Evolutionary conservation across 2,797 vertebrate genomes (phyloP).

Genomic region (Neopelma chrysocephalum): DNA sequence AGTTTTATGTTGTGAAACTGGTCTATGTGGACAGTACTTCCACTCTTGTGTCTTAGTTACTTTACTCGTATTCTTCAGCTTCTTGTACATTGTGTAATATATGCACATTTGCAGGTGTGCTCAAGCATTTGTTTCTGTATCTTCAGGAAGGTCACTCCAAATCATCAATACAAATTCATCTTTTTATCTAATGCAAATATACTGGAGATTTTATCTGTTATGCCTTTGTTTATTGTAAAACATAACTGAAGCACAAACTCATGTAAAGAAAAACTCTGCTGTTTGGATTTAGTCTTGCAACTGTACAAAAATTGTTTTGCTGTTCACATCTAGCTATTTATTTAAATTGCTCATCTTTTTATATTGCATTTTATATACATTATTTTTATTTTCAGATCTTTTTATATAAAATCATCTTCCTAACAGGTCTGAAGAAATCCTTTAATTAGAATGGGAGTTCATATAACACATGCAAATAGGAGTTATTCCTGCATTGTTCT

Average conservation of each 20-base stretch:
- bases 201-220: neutral
- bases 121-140: neutral
- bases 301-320: neutral
- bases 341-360: neutral
- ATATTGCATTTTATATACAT: neutral
- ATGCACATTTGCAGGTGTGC: neutral
- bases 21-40: slow-evolving; percentile 7
- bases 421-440: neutral
- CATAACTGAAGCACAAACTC: neutral
- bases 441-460: neutral
- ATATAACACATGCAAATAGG: neutral
- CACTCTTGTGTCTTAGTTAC: neutral
- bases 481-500: neutral
- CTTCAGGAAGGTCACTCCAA: slow-evolving; percentile 31
- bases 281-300: neutral
- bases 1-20: slow-evolving; percentile 30
- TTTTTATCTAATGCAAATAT: neutral
- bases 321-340: neutral
- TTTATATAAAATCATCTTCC: neutral
- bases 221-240: neutral
- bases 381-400: neutral
- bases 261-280: neutral
- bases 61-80: slow-evolving; percentile 18
- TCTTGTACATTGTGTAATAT: neutral
- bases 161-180: neutral